A percentile compares a stretch with the other conserved stretches of the same genome.
These are phyloP conservation scores for Pasiphila rectangulata DNA, from an alignment of 2,888 invertebrate species.

Conservation along the genomic window DNA sequence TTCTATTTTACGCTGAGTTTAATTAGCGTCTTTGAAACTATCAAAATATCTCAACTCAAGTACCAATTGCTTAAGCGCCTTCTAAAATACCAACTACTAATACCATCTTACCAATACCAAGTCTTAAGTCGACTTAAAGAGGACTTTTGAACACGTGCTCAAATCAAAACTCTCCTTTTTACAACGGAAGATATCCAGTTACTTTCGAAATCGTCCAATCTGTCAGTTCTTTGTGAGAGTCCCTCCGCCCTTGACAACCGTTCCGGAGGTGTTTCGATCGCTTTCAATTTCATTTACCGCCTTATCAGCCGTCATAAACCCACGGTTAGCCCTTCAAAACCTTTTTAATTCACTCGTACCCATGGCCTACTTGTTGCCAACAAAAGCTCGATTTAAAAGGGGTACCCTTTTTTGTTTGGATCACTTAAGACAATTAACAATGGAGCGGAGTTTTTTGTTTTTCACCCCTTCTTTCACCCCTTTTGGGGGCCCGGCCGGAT, in stretches of 20 bases:
- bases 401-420: constrained; percentile 49
- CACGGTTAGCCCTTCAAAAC: constrained; percentile 10
- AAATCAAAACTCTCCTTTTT: too few species aligned
- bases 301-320: constrained; percentile 2
- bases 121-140: too few species aligned
- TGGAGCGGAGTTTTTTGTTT: constrained; percentile 44
- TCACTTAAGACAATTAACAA: constrained; percentile 65
- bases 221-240: too few species aligned
- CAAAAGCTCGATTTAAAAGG: constrained; percentile 50
- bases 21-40: too few species aligned
- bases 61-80: too few species aligned
- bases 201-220: too few species aligned
- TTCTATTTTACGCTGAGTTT: too few species aligned
- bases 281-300: neutral
- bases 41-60: too few species aligned
- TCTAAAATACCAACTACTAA: too few species aligned
- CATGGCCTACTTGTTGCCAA: constrained; percentile 45
- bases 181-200: too few species aligned
- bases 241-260: neutral
- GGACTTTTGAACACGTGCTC: too few species aligned
- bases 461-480: constrained; percentile 5
- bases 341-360: constrained; percentile 40
- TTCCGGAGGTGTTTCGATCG: neutral
- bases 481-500: constrained; percentile 19
- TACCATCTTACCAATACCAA: too few species aligned